A percentile compares a stretch with the other conserved stretches of the same genome.
phyloP scores from a whole-genome alignment of 2,113 vertebrate genomes.

The Podarcis cretensis region DNA sequence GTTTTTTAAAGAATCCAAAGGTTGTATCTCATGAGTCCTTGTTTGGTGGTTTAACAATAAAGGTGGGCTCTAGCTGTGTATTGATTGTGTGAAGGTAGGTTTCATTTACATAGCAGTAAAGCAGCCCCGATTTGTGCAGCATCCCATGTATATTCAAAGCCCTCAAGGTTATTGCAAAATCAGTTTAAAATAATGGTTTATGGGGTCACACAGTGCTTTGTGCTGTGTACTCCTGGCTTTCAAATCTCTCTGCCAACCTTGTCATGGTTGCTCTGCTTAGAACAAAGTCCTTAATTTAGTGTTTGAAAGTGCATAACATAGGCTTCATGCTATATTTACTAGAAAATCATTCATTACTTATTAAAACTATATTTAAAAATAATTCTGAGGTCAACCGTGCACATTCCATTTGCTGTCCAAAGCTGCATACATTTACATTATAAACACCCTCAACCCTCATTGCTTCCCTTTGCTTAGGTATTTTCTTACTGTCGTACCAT shows the following conservation, averaged over 20 bases:
- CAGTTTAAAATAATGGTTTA: neutral
- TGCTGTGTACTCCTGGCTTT: neutral
- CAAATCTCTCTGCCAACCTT: neutral
- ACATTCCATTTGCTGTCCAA: conserved; percentile 22
- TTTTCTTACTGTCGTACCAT: conserved; percentile 2
- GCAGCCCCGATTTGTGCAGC: neutral
- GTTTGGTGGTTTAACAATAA: neutral
- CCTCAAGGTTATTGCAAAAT: neutral
- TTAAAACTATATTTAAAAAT: conserved; percentile 32
- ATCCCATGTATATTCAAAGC: neutral
- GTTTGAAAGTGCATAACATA: conserved; percentile 12
- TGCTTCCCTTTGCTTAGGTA: conserved; percentile 2
- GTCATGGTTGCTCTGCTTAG: neutral
- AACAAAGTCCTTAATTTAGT: neutral
- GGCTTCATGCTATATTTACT: conserved; percentile 5
- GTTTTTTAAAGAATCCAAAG: neutral
- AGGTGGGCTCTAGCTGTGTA: neutral
- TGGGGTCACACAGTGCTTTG: neutral
- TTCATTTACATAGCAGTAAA: neutral
- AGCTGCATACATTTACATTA: conserved; percentile 37
- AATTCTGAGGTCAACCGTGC: conserved; percentile 10
- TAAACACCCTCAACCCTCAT: neutral
- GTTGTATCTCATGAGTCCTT: neutral
- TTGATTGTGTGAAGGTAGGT: neutral
- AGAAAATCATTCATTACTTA: conserved; percentile 23